phyloP scores from a whole-genome alignment of 2,888 invertebrate genomes.

The Pseudoips prasinana region DNA sequence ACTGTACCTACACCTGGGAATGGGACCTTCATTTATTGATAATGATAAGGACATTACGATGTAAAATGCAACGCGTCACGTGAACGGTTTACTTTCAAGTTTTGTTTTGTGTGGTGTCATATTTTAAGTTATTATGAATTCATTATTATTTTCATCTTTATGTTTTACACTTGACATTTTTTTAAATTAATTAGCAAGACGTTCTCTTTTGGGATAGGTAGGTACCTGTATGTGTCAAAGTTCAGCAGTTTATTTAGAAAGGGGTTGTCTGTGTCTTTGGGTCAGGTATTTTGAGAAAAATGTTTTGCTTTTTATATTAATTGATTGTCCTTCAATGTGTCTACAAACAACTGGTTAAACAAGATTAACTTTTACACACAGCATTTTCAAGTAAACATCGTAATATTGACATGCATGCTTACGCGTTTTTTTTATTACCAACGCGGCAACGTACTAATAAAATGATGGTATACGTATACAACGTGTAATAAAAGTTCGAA shows the following conservation, averaged over 20 bases:
- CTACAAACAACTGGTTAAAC: slow-evolving; percentile 54
- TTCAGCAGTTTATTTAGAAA: slow-evolving; percentile 11
- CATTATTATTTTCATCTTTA: slow-evolving; percentile 13
- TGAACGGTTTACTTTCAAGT: slow-evolving; percentile 70
- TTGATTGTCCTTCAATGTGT: slow-evolving; percentile 39
- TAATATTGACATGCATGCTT: slow-evolving; percentile 8
- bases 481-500: too few species aligned
- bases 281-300: too few species aligned
- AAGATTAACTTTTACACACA: slow-evolving; percentile 43
- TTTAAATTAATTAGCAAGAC: slow-evolving; percentile 2
- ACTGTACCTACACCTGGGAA: slow-evolving; percentile 39
- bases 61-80: slow-evolving; percentile 55
- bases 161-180: slow-evolving; percentile 18
- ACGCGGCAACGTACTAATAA: too few species aligned
- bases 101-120: slow-evolving; percentile 70
- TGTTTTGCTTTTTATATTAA: too few species aligned
- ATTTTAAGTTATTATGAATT: slow-evolving; percentile 52
- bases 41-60: slow-evolving; percentile 45
- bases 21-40: slow-evolving; percentile 31
- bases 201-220: too few species aligned
- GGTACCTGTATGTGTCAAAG: too few species aligned
- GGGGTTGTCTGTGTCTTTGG: too few species aligned
- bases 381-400: slow-evolving; percentile 49
- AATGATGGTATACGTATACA: too few species aligned
- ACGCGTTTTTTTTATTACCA: too few species aligned